These are phyloP conservation scores for Percopsis omiscomaycus DNA, from an alignment of 2,797 vertebrate species.

Conservation along the genomic window DNA sequence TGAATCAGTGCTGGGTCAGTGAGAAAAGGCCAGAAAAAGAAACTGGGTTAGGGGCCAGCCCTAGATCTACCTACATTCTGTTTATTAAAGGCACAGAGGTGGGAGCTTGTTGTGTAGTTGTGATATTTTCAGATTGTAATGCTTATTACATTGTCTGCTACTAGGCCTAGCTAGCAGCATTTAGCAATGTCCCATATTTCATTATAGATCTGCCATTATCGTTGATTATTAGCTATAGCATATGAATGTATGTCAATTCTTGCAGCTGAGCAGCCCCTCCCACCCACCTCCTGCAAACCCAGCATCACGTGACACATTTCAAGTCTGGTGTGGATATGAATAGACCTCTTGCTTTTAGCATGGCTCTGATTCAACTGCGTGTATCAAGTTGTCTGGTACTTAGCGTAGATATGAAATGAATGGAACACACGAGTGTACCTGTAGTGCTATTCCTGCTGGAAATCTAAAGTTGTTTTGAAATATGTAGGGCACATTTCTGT, in stretches of 20 bases:
- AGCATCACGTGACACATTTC: not conserved
- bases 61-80: not conserved
- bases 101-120: not conserved
- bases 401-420: no score
- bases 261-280: not conserved
- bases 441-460: not conserved
- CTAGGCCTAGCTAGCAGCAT: no score
- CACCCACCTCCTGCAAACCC: not conserved
- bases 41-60: not conserved
- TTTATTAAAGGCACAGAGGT: not conserved
- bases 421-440: no score
- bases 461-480: not conserved
- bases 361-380: not conserved
- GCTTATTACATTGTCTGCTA: not conserved
- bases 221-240: no score
- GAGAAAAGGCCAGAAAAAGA: not conserved
- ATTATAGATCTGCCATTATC: no score
- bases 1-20: conserved; percentile 26
- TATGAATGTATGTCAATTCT: not conserved
- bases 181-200: no score
- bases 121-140: not conserved
- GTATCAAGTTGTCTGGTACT: not conserved
- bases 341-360: not conserved
- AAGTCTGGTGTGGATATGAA: not conserved
- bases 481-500: not conserved